Percentiles rank a stretch among this genome's conserved stretches.
Evolutionary conservation across 2,113 vertebrate genomes (phyloP).

Genomic region (Dicaeum eximium): DNA sequence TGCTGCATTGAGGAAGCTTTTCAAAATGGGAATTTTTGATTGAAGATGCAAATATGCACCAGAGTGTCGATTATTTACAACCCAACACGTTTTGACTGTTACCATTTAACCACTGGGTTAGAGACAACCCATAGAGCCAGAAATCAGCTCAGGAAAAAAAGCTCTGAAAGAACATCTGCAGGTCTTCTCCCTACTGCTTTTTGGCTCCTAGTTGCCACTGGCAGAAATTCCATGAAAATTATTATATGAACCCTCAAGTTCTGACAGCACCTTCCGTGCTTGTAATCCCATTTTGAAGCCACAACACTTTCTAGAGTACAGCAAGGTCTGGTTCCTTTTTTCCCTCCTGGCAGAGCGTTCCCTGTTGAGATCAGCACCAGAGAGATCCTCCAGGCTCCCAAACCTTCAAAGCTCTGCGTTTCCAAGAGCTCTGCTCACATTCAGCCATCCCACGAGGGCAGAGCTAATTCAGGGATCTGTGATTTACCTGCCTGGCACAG

Average conservation of each 20-base stretch:
- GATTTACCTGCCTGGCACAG: neutral
- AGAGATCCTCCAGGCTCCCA: neutral
- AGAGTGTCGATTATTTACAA: neutral
- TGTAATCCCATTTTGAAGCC: neutral
- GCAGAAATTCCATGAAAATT: neutral
- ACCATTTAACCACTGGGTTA: neutral
- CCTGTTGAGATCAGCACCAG: neutral
- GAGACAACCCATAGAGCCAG: fast-evolving
- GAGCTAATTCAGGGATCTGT: neutral
- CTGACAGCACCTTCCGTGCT: neutral
- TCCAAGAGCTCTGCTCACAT: neutral
- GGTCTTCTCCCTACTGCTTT: neutral
- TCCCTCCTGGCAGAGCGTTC: neutral
- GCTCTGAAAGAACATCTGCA: neutral
- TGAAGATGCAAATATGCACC: neutral
- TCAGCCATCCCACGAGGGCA: neutral
- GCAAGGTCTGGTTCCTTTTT: neutral
- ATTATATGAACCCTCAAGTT: neutral
- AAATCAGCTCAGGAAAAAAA: neutral
- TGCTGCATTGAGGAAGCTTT: neutral
- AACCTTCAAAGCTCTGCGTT: neutral
- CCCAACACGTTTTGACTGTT: neutral
- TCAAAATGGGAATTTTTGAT: neutral
- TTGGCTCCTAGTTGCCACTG: neutral
- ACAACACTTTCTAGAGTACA: neutral